Evolutionary conservation across 1,140 invertebrate species (phyloP).

Genomic region (Trigoniulus corallinus): DNA sequence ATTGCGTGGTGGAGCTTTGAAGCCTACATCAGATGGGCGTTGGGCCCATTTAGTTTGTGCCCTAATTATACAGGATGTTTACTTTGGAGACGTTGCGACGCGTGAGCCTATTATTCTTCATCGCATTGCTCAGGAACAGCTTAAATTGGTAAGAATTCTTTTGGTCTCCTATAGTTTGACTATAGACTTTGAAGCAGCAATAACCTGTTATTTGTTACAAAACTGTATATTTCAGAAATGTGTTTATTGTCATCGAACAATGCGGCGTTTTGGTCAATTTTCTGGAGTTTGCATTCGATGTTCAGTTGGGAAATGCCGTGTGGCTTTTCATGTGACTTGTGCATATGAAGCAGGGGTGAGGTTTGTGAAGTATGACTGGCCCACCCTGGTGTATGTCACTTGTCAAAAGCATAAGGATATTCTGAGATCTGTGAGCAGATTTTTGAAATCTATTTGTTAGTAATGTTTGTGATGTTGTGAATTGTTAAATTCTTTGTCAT

Average conservation of each 20-base stretch:
- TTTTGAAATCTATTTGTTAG: not conserved
- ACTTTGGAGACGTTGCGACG: conserved; percentile 16
- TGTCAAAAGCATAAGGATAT: conserved; percentile 29
- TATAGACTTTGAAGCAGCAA: too few species aligned
- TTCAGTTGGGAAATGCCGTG: conserved; percentile 25
- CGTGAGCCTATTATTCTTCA: conserved; percentile 31
- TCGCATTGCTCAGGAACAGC: conserved; percentile 17
- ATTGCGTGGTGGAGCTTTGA: conserved; percentile 42
- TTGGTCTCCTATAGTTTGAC: conserved; percentile 5
- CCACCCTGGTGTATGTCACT: conserved; percentile 30
- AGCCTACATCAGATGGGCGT: conserved; percentile 35
- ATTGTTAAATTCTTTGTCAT: conserved; percentile 8
- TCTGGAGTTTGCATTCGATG: conserved; percentile 29
- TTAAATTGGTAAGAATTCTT: conserved; percentile 21
- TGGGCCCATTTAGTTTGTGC: conserved; percentile 39
- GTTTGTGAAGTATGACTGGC: conserved; percentile 29
- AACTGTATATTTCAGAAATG: conserved; percentile 12
- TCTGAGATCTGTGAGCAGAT: not conserved
- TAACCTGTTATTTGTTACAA: not conserved
- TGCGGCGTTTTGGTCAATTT: conserved; percentile 3
- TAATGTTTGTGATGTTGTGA: not conserved
- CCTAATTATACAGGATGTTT: conserved; percentile 28
- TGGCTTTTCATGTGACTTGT: conserved; percentile 34
- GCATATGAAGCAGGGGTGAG: conserved; percentile 27
- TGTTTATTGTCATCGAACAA: conserved; percentile 13